A percentile compares a stretch with the other conserved stretches of the same genome.
These are phyloP conservation scores for Pseudomyrmex pallidus DNA, from an alignment of 1,140 invertebrate species.

Conservation along the genomic window DNA sequence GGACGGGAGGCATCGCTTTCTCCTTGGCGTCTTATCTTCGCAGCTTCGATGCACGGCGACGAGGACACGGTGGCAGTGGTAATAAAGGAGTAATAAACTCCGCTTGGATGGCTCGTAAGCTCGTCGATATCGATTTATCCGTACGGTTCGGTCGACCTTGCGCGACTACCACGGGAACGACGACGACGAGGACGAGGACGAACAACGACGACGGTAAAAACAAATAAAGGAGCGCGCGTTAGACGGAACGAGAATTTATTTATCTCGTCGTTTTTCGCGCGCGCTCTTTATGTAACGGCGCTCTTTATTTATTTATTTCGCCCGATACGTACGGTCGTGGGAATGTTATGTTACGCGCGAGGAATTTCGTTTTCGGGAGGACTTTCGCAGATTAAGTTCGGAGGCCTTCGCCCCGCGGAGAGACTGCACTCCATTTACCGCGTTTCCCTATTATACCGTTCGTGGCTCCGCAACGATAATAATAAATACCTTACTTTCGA, in stretches of 20 bases:
- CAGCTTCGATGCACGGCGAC: constrained; percentile 8
- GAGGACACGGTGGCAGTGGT: neutral
- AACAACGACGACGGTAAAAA: constrained; percentile 11
- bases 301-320: constrained; percentile 34
- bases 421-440: neutral
- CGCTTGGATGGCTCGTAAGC: constrained; percentile 6
- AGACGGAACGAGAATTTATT: constrained; percentile 33
- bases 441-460: no score
- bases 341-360: constrained; percentile 2
- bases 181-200: neutral
- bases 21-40: constrained; percentile 1
- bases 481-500: constrained; percentile 30
- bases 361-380: neutral
- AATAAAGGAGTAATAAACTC: constrained; percentile 56
- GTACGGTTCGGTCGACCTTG: constrained; percentile 31
- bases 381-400: neutral
- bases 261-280: neutral
- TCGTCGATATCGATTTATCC: constrained; percentile 50
- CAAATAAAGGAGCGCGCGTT: constrained; percentile 22
- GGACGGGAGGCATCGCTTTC: neutral
- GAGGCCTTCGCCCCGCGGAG: neutral
- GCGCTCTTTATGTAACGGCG: no score
- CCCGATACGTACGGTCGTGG: neutral
- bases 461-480: neutral
- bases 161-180: neutral